Evolutionary conservation across 1,140 invertebrate species (phyloP).

Genomic region (Papilio polyxenes): DNA sequence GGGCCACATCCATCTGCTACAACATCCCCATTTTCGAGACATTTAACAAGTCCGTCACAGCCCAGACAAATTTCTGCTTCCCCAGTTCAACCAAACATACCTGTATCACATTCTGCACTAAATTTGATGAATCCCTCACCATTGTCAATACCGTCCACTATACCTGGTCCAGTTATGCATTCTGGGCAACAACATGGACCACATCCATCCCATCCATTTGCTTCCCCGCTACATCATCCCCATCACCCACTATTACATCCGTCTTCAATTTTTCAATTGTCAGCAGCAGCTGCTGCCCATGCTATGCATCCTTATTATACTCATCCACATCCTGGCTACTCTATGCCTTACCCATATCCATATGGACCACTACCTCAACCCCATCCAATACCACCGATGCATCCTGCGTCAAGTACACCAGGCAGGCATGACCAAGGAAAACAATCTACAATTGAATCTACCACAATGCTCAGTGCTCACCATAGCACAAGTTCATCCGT

Average conservation of each 20-base stretch:
- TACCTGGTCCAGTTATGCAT: slow-evolving; percentile 86
- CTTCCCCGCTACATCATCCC: slow-evolving; percentile 81
- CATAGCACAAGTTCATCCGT: slow-evolving; percentile 84
- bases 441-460: slow-evolving; percentile 83
- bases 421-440: slow-evolving; percentile 77
- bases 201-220: slow-evolving; percentile 82
- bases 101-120: slow-evolving; percentile 81
- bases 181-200: slow-evolving; percentile 84
- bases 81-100: slow-evolving; percentile 75
- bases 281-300: slow-evolving; percentile 81
- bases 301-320: slow-evolving; percentile 86
- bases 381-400: slow-evolving; percentile 87
- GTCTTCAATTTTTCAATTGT: slow-evolving; percentile 82
- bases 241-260: slow-evolving; percentile 86
- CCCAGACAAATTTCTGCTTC: slow-evolving; percentile 78
- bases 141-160: slow-evolving; percentile 84
- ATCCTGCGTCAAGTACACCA: slow-evolving; percentile 79
- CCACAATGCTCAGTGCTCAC: slow-evolving; percentile 85
- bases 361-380: slow-evolving; percentile 86
- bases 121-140: slow-evolving; percentile 83
- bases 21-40: slow-evolving; percentile 77
- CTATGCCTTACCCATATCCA: slow-evolving; percentile 85
- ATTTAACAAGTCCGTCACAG: slow-evolving; percentile 76
- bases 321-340: slow-evolving; percentile 85
- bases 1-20: slow-evolving; percentile 75